These are phyloP conservation scores for Heteractis magnifica DNA, from an alignment of 92 coral and sea anemone genomes.

Conservation along the genomic window DNA sequence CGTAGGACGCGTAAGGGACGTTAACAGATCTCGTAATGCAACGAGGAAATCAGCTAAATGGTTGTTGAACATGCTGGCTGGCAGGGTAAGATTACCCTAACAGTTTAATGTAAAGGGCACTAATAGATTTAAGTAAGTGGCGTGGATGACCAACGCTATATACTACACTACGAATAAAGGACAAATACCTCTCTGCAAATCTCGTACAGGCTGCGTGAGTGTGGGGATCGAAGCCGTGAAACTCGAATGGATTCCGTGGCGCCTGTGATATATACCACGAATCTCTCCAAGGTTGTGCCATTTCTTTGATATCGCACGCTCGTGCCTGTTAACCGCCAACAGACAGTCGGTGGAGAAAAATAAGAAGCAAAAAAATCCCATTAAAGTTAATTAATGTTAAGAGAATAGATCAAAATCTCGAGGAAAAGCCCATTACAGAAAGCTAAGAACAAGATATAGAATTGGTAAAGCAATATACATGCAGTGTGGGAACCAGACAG, in stretches of 20 bases:
- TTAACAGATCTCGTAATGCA: conserved; percentile 18
- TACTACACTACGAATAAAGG: conserved; percentile 6
- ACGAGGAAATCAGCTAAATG: conserved; percentile 7
- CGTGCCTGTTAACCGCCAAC: conserved; percentile 56
- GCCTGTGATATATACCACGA: conserved; percentile 86
- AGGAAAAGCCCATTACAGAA: conserved; percentile 10
- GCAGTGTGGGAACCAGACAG: conserved; percentile 42
- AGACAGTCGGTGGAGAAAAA: conserved; percentile 6
- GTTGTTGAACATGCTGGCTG: neutral
- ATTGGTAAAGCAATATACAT: conserved; percentile 1
- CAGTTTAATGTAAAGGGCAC: conserved; percentile 28
- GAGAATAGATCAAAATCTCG: conserved; percentile 14
- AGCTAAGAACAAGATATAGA: neutral
- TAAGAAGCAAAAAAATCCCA: conserved; percentile 16
- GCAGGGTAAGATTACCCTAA: conserved; percentile 16
- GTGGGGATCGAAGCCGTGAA: conserved; percentile 84
- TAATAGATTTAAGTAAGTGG: conserved; percentile 67
- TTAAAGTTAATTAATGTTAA: conserved; percentile 43
- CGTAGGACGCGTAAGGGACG: neutral
- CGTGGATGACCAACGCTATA: conserved; percentile 18
- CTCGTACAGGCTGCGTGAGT: conserved; percentile 85
- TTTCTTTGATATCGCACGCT: conserved; percentile 90
- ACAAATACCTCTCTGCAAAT: conserved; percentile 86
- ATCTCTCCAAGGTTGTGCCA: conserved; percentile 69
- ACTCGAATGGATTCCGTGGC: conserved; percentile 74